Evolutionary conservation across 2,888 invertebrate genomes (phyloP).

Genomic region (Synanthedon formicaeformis): DNA sequence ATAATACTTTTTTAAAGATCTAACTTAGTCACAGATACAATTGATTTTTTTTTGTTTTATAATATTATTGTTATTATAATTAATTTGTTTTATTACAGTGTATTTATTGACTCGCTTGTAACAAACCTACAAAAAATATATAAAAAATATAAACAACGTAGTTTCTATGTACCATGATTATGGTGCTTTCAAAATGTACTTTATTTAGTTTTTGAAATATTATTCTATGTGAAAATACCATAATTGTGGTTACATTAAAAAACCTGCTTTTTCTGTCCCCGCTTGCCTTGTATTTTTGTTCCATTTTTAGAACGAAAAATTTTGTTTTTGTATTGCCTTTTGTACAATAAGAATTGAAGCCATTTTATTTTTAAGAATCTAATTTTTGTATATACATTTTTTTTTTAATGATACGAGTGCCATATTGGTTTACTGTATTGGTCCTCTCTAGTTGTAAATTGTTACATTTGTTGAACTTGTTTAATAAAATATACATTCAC

Average conservation of each 20-base stretch:
- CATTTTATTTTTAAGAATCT: neutral
- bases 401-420: neutral
- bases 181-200: neutral
- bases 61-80: too few relatives aligned
- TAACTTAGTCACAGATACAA: too few relatives aligned
- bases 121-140: too few relatives aligned
- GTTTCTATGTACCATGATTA: neutral
- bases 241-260: neutral
- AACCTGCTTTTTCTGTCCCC: neutral
- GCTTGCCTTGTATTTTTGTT: neutral
- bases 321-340: neutral
- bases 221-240: neutral
- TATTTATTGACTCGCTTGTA: too few relatives aligned
- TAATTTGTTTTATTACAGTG: too few relatives aligned
- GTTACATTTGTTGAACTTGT: slow-evolving; percentile 4
- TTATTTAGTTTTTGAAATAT: neutral
- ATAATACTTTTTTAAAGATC: too few relatives aligned
- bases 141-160: too few relatives aligned
- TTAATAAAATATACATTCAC: slow-evolving; percentile 2
- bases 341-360: neutral
- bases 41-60: too few relatives aligned
- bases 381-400: neutral
- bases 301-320: neutral
- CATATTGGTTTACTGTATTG: slow-evolving; percentile 3
- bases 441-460: slow-evolving; percentile 6